phyloP scores from a whole-genome alignment of 2,113 vertebrate species.

The Perca fluviatilis region DNA sequence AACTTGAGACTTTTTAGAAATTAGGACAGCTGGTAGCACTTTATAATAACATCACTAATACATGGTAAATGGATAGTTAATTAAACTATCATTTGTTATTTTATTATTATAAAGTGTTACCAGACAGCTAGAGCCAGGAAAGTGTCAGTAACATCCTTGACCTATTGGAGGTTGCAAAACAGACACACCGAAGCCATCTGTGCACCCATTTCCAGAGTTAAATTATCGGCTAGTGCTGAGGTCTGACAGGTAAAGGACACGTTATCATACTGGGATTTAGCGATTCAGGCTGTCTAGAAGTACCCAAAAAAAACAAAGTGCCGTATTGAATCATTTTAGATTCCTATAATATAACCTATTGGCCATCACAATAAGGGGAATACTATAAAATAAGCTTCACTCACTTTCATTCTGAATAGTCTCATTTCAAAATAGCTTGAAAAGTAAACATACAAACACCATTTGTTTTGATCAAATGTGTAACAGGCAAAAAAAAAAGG shows the following conservation, averaged over 20 bases:
- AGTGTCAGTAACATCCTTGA: constrained; percentile 7
- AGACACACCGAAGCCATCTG: neutral
- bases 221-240: neutral
- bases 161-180: constrained; percentile 12
- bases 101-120: no score
- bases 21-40: no score
- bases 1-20: neutral
- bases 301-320: neutral
- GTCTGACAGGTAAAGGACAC: neutral
- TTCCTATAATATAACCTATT: neutral
- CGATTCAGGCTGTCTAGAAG: neutral
- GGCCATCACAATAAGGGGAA: neutral
- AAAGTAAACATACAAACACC: neutral
- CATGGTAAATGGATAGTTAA: no score
- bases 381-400: neutral
- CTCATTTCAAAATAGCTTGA: constrained; percentile 21
- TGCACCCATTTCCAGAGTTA: constrained; percentile 4
- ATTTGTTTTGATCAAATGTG: constrained; percentile 12
- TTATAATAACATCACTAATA: no score
- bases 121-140: neutral
- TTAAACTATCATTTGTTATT: no score
- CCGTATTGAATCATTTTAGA: neutral
- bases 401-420: neutral
- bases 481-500: constrained; percentile 38
- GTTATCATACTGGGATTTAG: neutral